A percentile compares a stretch with the other conserved stretches of the same genome.
Evolutionary conservation across 1,140 invertebrate species (phyloP).

Genomic region (Linepithema humile): DNA sequence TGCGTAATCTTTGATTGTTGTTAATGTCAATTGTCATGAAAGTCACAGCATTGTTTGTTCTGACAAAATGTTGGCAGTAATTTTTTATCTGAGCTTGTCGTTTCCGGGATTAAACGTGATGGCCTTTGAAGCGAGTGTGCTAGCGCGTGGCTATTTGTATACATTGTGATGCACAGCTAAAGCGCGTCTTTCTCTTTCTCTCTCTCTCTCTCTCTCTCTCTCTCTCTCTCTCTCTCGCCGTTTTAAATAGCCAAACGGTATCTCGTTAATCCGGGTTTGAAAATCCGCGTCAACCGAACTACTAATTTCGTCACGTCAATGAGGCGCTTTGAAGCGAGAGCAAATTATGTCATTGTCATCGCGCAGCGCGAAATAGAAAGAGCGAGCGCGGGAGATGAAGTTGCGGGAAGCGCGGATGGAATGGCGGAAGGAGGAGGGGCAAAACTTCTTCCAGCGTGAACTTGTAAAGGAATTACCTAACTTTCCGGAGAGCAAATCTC

Average conservation of each 20-base stretch:
- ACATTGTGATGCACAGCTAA: too few species aligned
- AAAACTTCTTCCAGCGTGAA: conserved; percentile 46
- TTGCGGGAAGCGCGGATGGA: not conserved
- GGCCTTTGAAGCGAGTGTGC: too few species aligned
- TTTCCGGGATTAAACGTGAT: too few species aligned
- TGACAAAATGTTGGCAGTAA: too few species aligned
- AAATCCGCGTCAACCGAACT: not conserved
- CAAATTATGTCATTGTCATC: conserved; percentile 63
- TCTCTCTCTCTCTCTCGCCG: not conserved
- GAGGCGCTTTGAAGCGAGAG: not conserved
- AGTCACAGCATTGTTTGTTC: too few species aligned
- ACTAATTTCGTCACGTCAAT: conserved; percentile 47
- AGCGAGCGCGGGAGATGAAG: not conserved
- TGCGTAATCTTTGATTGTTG: too few species aligned
- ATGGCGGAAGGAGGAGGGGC: not conserved
- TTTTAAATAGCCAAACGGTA: conserved; percentile 20
- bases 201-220: too few species aligned
- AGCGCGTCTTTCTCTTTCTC: too few species aligned
- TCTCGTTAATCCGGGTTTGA: conserved; percentile 54
- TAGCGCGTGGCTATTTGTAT: too few species aligned
- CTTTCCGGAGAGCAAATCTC: conserved; percentile 55
- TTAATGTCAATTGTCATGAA: too few species aligned
- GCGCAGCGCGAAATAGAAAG: not conserved
- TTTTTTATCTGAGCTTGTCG: too few species aligned
- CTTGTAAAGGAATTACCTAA: conserved; percentile 66